These are phyloP conservation scores for Hoplodrina ambigua DNA, from an alignment of 2,888 invertebrate genomes.

Conservation along the genomic window DNA sequence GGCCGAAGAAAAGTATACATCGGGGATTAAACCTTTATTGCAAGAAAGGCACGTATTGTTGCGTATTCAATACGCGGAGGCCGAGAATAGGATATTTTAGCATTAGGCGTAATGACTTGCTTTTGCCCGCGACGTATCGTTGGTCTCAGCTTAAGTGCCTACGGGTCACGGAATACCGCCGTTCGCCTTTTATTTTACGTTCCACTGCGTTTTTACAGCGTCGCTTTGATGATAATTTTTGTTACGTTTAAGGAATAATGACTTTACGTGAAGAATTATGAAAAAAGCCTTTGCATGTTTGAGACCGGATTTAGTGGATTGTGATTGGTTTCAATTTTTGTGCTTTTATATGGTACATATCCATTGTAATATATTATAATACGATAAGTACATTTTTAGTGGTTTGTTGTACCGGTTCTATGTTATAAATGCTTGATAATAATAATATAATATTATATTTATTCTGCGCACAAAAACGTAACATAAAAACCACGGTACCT, in stretches of 20 bases:
- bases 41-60: conserved; percentile 63
- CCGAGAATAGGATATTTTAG: conserved; percentile 64
- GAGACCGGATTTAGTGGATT: conserved; percentile 4
- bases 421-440: too few relatives aligned
- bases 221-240: conserved; percentile 56
- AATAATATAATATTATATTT: neutral
- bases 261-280: conserved; percentile 38
- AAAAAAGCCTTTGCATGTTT: conserved; percentile 39
- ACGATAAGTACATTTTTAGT: too few relatives aligned
- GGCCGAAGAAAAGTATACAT: conserved; percentile 62
- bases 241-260: conserved; percentile 42
- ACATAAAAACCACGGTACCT: too few relatives aligned
- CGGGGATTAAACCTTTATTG: conserved; percentile 65
- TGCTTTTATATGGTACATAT: neutral
- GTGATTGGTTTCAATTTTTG: conserved; percentile 8
- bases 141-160: conserved; percentile 60
- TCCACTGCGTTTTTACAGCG: conserved; percentile 48
- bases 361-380: neutral
- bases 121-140: conserved; percentile 53
- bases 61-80: conserved; percentile 64
- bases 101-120: conserved; percentile 67
- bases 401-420: neutral
- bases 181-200: conserved; percentile 56
- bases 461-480: neutral
- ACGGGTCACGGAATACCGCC: conserved; percentile 49